Base-by-base conservation (phyloP, 2,888 invertebrate genomes). In the Drosophila mulleri region DNA sequence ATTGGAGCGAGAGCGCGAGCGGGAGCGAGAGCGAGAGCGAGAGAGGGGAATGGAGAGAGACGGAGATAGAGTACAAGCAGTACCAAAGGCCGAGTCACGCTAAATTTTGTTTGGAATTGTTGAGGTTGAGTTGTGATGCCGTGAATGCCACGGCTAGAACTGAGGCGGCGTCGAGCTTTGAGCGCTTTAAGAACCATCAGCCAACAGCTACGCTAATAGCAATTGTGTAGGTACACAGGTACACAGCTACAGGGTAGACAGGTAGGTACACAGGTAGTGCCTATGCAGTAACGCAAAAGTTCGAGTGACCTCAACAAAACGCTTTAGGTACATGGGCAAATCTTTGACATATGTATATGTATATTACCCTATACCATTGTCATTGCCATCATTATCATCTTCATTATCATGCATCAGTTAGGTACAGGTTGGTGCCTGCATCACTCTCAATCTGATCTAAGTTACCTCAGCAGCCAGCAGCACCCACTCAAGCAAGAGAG, bases 141-240 rank as follows among this genome's bases (percentile, higher is more conserved):
- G 81, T 68, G 69, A 81, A 84, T 81, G 84, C 85, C 88, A 81
- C 88, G 85, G 88, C 81, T 87, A 60, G 72, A 87, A 84, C 84
- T 84, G 79, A 84, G 71, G 67, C 72, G 53, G 60, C 57, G 58
- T 39, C 56, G 58, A 57, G 72, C 79, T 81, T 62, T 68, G 48
- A 69, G 67, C 74, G 85, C 88, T 84, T 83, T 87, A 84, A 84
- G 84, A 84, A 88, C 85, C 88, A 80, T 66, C 81, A 76, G 32
- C 32, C 32, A 32, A 9, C 64, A 58, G 37, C 61, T 57, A 42
- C 32, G 72, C 62, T 29, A 52, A 58, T 26, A 63, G 3, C 48
- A 32, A 50, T 32, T 50, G 75, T 72, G 75, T 45, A 60, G 14
- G 58, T 42, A 54, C 70, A 57, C 65, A 48, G 44, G 2, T 26